A percentile compares a stretch with the other conserved stretches of the same genome.
Evolutionary conservation across 2,113 vertebrate species (phyloP).

Genomic region (Colaptes auratus): DNA sequence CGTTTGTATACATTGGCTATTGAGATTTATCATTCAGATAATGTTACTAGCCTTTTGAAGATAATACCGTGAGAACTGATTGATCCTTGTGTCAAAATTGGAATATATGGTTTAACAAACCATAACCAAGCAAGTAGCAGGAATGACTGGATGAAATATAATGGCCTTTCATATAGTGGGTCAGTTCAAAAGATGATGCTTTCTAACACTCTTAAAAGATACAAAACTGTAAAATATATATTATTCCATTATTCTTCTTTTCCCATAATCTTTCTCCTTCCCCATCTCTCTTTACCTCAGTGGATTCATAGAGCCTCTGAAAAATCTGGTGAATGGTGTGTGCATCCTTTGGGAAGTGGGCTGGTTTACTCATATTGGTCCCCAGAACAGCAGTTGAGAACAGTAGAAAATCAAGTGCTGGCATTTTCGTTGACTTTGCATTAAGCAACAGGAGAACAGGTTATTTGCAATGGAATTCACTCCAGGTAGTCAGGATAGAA

Average conservation of each 20-base stretch:
- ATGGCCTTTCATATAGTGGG: not conserved
- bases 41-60: not conserved
- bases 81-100: not conserved
- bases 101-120: not conserved
- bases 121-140: not conserved
- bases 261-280: not conserved
- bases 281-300: not conserved
- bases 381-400: not conserved
- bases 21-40: not conserved
- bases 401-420: not conserved
- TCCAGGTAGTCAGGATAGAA: not conserved
- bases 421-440: not conserved
- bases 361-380: not conserved
- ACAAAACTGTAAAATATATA: not conserved
- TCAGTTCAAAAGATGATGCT: not conserved
- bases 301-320: not conserved
- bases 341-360: not conserved
- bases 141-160: not conserved
- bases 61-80: not conserved
- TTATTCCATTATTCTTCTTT: not conserved
- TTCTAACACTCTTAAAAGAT: not conserved
- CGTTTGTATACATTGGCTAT: not conserved
- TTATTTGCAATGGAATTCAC: slow-evolving; percentile 1
- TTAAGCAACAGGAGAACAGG: not conserved
- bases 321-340: not conserved